phyloP scores from a whole-genome alignment of 2,797 vertebrate genomes.

The Parauchenoglanis punctatus region DNA sequence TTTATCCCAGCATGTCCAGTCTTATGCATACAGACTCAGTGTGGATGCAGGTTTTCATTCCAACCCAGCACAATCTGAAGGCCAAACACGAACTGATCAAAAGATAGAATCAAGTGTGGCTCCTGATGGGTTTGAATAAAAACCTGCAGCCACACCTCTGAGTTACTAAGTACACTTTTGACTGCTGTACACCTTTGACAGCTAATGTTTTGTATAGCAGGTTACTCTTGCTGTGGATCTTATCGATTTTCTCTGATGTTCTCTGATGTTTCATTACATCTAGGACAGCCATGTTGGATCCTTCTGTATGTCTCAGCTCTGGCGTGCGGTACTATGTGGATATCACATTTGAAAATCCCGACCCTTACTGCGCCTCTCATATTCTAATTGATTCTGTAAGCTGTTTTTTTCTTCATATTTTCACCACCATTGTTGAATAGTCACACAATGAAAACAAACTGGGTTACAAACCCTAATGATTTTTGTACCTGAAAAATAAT shows the following conservation, averaged over 20 bases:
- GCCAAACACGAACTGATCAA: not conserved
- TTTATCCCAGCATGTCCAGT: not conserved
- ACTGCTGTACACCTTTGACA: not conserved
- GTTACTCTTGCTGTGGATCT: not conserved
- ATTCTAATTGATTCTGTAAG: conserved; percentile 89
- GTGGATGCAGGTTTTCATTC: not conserved
- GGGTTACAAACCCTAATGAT: not conserved
- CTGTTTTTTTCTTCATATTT: not conserved
- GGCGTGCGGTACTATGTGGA: conserved; percentile 78
- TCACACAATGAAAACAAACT: conserved; percentile 6
- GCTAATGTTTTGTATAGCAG: not conserved
- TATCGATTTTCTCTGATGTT: not conserved
- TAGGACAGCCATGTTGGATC: conserved; percentile 76
- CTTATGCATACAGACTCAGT: not conserved
- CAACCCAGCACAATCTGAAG: not conserved
- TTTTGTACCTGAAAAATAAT: conserved; percentile 11
- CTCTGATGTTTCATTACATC: conserved; percentile 26
- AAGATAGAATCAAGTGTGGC: not conserved
- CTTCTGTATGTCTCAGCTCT: conserved; percentile 76
- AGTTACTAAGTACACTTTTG: not conserved
- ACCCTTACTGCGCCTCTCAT: conserved; percentile 61
- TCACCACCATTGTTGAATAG: not conserved
- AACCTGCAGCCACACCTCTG: not conserved
- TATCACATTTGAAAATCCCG: conserved; percentile 74
- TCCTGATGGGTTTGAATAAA: not conserved